Percentiles rank a stretch among this genome's conserved stretches.
These are phyloP conservation scores for Drosophila cognata DNA, from an alignment of 2,888 invertebrate genomes.

Conservation along the genomic window DNA sequence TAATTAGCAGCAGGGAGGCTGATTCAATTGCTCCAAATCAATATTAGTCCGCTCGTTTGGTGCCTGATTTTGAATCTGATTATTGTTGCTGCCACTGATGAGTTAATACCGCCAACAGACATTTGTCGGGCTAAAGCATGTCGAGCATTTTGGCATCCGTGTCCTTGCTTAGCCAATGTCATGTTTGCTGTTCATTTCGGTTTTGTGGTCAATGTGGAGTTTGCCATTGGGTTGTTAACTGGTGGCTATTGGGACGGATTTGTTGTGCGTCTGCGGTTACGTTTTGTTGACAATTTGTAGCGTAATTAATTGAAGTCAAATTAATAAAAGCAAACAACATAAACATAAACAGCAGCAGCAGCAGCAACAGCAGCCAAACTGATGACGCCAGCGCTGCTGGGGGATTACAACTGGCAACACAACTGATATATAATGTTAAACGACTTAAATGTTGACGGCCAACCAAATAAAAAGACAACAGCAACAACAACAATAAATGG, in stretches of 20 bases:
- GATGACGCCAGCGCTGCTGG: slow-evolving; percentile 64
- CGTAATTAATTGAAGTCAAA: slow-evolving; percentile 76
- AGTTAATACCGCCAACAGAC: slow-evolving; percentile 73
- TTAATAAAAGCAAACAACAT: slow-evolving; percentile 66
- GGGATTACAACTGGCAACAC: slow-evolving; percentile 72
- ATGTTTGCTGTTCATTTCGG: slow-evolving; percentile 61
- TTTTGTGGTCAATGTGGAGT: slow-evolving; percentile 62
- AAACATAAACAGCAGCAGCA: slow-evolving; percentile 4
- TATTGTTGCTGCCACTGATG: slow-evolving; percentile 55
- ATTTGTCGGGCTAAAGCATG: slow-evolving; percentile 47
- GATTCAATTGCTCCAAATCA: slow-evolving; percentile 55
- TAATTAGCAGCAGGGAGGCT: slow-evolving; percentile 61
- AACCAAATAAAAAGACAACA: slow-evolving; percentile 23
- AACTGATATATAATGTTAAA: slow-evolving; percentile 73
- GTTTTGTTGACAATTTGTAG: slow-evolving; percentile 78
- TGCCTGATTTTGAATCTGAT: slow-evolving; percentile 33
- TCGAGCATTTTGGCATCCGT: slow-evolving; percentile 10
- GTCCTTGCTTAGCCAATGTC: slow-evolving; percentile 53
- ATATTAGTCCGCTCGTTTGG: slow-evolving; percentile 56
- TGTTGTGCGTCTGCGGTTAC: slow-evolving; percentile 54
- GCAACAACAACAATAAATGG: slow-evolving; percentile 36
- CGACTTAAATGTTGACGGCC: slow-evolving; percentile 75
- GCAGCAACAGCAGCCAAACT: slow-evolving; percentile 11
- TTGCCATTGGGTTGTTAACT: slow-evolving; percentile 72
- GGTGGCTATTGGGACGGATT: slow-evolving; percentile 37